Evolutionary conservation across 2,797 vertebrate species (phyloP).

Genomic region (Diceros bicornis): DNA sequence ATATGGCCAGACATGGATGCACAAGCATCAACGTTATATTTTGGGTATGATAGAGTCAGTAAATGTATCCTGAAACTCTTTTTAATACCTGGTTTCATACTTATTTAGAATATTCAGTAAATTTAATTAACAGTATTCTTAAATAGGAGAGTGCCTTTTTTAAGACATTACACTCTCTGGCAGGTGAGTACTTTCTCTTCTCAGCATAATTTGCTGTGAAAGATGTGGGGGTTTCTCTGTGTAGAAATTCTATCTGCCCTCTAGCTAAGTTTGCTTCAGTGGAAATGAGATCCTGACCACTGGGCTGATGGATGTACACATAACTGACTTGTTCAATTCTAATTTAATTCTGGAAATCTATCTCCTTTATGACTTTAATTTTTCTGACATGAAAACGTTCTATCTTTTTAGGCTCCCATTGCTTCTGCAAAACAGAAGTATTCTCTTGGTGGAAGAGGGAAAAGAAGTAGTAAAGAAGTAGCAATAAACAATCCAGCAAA

Average conservation of each 20-base stretch:
- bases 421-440: constrained; percentile 69
- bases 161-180: background rate
- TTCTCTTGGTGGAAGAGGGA: constrained; percentile 52
- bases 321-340: constrained; percentile 86
- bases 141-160: background rate
- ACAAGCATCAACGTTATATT: background rate
- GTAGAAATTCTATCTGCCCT: constrained; percentile 80
- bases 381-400: constrained; percentile 84
- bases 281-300: constrained; percentile 84
- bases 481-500: constrained; percentile 82
- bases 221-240: background rate
- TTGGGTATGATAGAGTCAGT: background rate
- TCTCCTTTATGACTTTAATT: constrained; percentile 85
- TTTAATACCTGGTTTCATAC: background rate
- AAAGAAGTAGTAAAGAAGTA: constrained; percentile 53
- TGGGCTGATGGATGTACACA: constrained; percentile 82
- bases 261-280: constrained; percentile 82
- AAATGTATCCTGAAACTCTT: background rate
- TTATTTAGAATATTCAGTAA: background rate
- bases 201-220: constrained; percentile 73
- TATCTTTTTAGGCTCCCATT: constrained; percentile 76
- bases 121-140: background rate
- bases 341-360: constrained; percentile 87
- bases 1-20: background rate
- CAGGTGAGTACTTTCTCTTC: constrained; percentile 65